Percentiles rank a stretch among this genome's conserved stretches.
Evolutionary conservation across 1,140 invertebrate genomes (phyloP).

Genomic region (Zaprionus taronus): DNA sequence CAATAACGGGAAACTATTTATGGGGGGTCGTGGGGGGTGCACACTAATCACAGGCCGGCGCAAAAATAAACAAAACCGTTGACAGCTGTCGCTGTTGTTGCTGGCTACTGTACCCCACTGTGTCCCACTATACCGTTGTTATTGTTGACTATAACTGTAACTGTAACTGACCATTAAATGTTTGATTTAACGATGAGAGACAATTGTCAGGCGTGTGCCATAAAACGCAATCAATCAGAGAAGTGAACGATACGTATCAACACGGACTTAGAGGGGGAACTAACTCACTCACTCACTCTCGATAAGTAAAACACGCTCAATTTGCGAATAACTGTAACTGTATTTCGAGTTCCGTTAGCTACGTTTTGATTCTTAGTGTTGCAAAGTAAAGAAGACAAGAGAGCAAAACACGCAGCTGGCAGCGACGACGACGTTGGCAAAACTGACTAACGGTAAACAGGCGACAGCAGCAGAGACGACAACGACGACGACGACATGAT

Average conservation of each 20-base stretch:
- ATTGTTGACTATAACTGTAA: constrained; percentile 40
- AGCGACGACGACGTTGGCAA: constrained; percentile 40
- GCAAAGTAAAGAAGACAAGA: constrained; percentile 35
- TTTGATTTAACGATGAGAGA: constrained; percentile 63
- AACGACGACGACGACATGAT: constrained; percentile 67
- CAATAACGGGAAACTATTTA: constrained; percentile 35
- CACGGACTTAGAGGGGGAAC: background rate
- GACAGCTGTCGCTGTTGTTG: constrained; percentile 42
- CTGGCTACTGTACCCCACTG: background rate
- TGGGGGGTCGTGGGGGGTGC: background rate
- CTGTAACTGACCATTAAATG: constrained; percentile 55
- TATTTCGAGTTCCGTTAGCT: background rate
- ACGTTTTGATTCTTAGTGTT: no score
- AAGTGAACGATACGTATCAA: constrained; percentile 18
- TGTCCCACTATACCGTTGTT: background rate
- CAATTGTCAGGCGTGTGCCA: constrained; percentile 57
- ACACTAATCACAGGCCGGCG: constrained; percentile 37
- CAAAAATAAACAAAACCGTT: constrained; percentile 42
- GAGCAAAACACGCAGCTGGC: constrained; percentile 42
- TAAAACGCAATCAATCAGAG: constrained; percentile 70
- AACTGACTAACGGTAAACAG: constrained; percentile 57
- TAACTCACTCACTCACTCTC: background rate
- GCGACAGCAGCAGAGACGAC: constrained; percentile 26
- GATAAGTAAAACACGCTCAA: background rate
- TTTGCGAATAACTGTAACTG: constrained; percentile 15